A percentile compares a stretch with the other conserved stretches of the same genome.
Conservation (phyloP, 2,888 invertebrate species). For the Bellardia pandia region DNA sequence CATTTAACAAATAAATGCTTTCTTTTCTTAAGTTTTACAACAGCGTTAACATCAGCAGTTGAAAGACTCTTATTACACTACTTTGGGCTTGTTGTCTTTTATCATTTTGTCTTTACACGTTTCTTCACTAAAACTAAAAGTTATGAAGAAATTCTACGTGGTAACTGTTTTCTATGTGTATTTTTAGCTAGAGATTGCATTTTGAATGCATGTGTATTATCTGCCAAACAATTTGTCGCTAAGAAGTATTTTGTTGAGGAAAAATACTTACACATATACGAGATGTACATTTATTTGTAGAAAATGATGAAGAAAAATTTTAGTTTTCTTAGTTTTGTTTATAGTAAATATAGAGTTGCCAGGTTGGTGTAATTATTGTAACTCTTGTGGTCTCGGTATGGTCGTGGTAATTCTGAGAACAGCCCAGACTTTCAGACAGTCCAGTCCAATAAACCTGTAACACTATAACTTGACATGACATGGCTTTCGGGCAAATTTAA, state of each 20-base stretch:
- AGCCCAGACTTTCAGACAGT: no score
- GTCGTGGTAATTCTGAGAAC: no score
- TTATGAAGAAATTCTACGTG: not conserved
- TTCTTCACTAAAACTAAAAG: not conserved
- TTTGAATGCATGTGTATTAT: slow-evolving; percentile 26
- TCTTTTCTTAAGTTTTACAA: not conserved
- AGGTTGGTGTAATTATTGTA: not conserved
- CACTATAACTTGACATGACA: no score
- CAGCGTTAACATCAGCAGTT: not conserved
- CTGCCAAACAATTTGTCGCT: slow-evolving; percentile 53
- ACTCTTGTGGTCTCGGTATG: no score
- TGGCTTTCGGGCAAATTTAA: no score
- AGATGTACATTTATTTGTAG: not conserved
- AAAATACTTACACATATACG: not conserved
- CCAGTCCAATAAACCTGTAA: no score
- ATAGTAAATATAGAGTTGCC: slow-evolving; percentile 13
- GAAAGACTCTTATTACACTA: not conserved
- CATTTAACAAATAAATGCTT: not conserved
- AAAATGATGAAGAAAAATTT: slow-evolving; percentile 13
- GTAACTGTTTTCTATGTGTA: slow-evolving; percentile 4
- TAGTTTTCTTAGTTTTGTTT: slow-evolving; percentile 10
- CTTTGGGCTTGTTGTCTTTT: not conserved
- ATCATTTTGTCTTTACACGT: slow-evolving; percentile 15
- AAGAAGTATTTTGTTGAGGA: not conserved
- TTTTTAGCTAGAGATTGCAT: not conserved